Conservation (phyloP, 2,797 vertebrate species). For the Selene dorsalis region DNA sequence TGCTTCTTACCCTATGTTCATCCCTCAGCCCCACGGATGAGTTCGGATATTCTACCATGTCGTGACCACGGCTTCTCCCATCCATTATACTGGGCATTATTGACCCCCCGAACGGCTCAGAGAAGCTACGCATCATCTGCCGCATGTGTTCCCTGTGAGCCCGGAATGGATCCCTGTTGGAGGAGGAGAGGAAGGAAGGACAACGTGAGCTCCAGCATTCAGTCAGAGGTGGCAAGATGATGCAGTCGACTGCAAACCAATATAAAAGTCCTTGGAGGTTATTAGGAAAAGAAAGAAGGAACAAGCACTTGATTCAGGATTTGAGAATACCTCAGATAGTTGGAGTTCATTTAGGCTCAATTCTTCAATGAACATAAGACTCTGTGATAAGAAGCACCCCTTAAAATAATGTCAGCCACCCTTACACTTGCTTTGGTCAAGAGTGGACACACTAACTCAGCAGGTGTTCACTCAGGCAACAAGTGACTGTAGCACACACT, state of each 20-base stretch:
- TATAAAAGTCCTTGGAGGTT: not conserved
- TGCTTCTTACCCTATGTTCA: constrained; percentile 84
- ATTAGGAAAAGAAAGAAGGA: not conserved
- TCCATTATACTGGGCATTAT: constrained; percentile 83
- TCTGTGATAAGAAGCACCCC: constrained; percentile 31
- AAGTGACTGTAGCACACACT: constrained; percentile 2
- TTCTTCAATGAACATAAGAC: constrained; percentile 34
- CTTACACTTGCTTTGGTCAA: constrained; percentile 35
- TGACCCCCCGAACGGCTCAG: constrained; percentile 87
- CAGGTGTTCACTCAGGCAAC: constrained; percentile 27
- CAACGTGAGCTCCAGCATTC: not conserved
- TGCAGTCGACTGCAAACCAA: not conserved
- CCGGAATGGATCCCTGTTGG: constrained; percentile 88
- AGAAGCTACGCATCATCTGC: constrained; percentile 90
- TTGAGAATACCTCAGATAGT: not conserved
- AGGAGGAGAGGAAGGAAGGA: constrained; percentile 43
- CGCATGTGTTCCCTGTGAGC: constrained; percentile 88
- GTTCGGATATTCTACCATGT: constrained; percentile 49
- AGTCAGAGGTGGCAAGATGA: not conserved
- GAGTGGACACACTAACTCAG: constrained; percentile 38
- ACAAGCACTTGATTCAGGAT: not conserved
- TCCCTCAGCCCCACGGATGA: constrained; percentile 71
- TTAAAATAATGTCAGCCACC: constrained; percentile 41
- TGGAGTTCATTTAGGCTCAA: constrained; percentile 8
- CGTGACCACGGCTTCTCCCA: constrained; percentile 59